Base-by-base conservation (phyloP, 2,113 vertebrate species). In the Glaucidium brasilianum region DNA sequence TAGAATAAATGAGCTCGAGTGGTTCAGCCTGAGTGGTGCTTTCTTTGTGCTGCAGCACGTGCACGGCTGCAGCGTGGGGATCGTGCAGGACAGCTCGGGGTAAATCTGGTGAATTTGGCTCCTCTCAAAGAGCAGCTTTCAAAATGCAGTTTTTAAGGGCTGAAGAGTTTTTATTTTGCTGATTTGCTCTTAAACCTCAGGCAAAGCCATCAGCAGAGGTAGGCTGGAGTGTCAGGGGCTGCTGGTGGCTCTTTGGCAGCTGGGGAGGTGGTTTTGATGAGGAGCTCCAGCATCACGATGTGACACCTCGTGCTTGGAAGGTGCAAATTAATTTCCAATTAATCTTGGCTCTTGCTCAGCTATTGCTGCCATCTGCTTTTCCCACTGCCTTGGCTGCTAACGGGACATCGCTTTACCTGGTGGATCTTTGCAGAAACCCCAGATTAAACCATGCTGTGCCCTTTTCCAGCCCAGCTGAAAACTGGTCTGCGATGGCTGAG, bases 1-100 rank as follows among this genome's bases (percentile, higher is more conserved):
- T 97, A 96, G 96, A 97, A 91, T 96, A 97, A 97, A 96, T 15
- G 85, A 96, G 90, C 90, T 69, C 4, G 22, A 95, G 79, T 13
- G 50, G 50, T 64, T 64, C 18, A 59, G 72, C 41, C 49, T 68
- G 64, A 63, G 62, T 86, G 69, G 47, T 74, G 59, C 62, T 88
- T 95, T 55, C 64, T 75, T 84, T 1, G 21, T 85, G 84, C 73
- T 4, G 7, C n/a, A 47, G 72, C 72, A 34, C 7, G 1, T 39
- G n/a, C 29, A 45, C 10, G 25, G 39, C 30, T 14, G 37, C 41
- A 5, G 55, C 1, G 8, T 34, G 81, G 49, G 43, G 77, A 53
- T n/a, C 1, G 2, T 11, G 47, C 9, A 4, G 53, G n/a, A 35
- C 0, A 0, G 37, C 26, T 71, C 2, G 2, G 20, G 50, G 35